phyloP scores from a whole-genome alignment of 2,113 vertebrate species.

The Laticauda colubrina region DNA sequence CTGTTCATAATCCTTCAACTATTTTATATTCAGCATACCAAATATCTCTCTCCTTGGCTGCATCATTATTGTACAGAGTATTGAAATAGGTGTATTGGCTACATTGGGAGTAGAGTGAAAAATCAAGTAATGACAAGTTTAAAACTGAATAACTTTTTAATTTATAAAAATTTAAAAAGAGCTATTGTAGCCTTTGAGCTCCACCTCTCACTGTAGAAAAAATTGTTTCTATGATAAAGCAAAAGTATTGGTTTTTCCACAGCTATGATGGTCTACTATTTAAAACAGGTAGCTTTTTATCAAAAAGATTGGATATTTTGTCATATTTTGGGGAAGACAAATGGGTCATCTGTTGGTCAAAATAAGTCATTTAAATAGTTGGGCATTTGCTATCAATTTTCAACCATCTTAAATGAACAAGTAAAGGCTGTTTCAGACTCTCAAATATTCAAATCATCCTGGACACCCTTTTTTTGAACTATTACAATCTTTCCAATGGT shows the following conservation, averaged over 20 bases:
- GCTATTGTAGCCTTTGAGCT: not conserved
- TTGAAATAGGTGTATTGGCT: not conserved
- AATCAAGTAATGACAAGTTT: not conserved
- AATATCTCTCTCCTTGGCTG: not conserved
- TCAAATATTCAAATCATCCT: not conserved
- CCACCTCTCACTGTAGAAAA: not conserved
- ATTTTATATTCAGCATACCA: not conserved
- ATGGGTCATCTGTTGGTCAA: not conserved
- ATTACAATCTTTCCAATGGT: too few species aligned
- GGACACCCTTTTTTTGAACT: too few species aligned
- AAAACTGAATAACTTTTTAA: not conserved
- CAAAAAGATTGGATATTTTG: not conserved
- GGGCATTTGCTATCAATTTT: not conserved
- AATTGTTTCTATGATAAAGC: not conserved
- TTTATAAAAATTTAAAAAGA: not conserved
- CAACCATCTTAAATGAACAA: not conserved
- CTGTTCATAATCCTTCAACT: constrained; percentile 63
- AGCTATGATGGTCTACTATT: not conserved
- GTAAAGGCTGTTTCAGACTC: not conserved
- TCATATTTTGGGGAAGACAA: not conserved
- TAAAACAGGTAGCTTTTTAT: not conserved
- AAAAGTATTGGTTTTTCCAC: not conserved
- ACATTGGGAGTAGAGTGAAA: not conserved
- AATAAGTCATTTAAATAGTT: not conserved
- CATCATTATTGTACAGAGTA: not conserved